Percentiles rank a stretch among this genome's conserved stretches.
Evolutionary conservation across 2,888 invertebrate genomes (phyloP).

Genomic region (Gibbula magus): DNA sequence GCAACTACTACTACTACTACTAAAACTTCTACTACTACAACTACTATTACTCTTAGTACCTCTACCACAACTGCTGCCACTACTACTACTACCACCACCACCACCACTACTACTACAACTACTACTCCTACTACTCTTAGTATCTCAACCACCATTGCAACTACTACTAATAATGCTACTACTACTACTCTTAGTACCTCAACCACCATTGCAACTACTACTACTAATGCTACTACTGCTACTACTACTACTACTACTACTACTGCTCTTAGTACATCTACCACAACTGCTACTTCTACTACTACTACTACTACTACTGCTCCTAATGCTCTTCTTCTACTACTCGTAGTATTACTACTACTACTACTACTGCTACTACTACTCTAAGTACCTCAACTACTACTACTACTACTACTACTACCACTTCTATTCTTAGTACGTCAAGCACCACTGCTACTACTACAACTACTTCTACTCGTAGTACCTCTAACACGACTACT

Average conservation of each 20-base stretch:
- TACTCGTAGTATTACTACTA: background rate
- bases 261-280: background rate
- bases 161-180: background rate
- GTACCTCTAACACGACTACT: no score
- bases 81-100: background rate
- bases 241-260: constrained; percentile 3
- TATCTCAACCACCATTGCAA: background rate
- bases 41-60: no score
- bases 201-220: no score
- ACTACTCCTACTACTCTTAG: background rate
- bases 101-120: constrained; percentile 5
- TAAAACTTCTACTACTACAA: background rate
- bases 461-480: background rate
- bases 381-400: background rate
- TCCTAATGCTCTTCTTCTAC: background rate
- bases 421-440: no score
- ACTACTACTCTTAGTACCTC: background rate
- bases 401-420: background rate
- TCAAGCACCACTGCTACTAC: constrained; percentile 10
- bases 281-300: background rate
- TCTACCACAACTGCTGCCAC: background rate
- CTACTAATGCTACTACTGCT: no score
- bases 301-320: background rate
- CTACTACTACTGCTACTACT: constrained; percentile 15
- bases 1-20: constrained; percentile 15